Conservation (phyloP, 37 sponge, comb jelly and placozoan genomes). For the Trichoplax adhaerens region DNA sequence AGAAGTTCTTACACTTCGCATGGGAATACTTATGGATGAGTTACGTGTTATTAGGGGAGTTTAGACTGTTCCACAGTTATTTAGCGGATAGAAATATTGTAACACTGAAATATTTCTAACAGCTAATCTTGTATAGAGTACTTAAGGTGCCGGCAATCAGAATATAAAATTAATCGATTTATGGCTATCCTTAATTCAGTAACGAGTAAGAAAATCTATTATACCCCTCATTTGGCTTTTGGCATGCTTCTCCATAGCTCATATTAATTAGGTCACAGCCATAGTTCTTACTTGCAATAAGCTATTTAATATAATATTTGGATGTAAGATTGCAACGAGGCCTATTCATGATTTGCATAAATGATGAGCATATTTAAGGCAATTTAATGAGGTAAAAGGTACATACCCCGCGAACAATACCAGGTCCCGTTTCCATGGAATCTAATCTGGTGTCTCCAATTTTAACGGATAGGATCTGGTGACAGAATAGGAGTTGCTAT, state of each 20-base stretch:
- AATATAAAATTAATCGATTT: too few relatives aligned
- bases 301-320: constrained; percentile 10
- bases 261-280: constrained; percentile 76
- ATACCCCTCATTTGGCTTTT: constrained; percentile 64
- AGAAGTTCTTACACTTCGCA: too few relatives aligned
- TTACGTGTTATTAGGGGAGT: too few relatives aligned
- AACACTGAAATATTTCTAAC: too few relatives aligned
- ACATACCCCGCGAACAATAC: constrained; percentile 79
- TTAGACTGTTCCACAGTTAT: too few relatives aligned
- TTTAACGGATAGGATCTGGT: constrained; percentile 46
- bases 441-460: constrained; percentile 67
- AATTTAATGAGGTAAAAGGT: background rate
- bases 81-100: too few relatives aligned
- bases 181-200: too few relatives aligned
- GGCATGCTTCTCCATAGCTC: constrained; percentile 83
- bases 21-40: too few relatives aligned
- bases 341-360: background rate
- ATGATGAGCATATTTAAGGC: background rate
- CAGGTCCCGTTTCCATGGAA: constrained; percentile 73
- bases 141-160: too few relatives aligned
- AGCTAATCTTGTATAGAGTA: too few relatives aligned
- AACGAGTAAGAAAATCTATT: too few relatives aligned
- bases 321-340: background rate
- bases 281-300: constrained; percentile 22
- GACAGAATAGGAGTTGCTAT: background rate